phyloP scores from a whole-genome alignment of 1,140 invertebrate genomes.

The Lanistes nyassanus region DNA sequence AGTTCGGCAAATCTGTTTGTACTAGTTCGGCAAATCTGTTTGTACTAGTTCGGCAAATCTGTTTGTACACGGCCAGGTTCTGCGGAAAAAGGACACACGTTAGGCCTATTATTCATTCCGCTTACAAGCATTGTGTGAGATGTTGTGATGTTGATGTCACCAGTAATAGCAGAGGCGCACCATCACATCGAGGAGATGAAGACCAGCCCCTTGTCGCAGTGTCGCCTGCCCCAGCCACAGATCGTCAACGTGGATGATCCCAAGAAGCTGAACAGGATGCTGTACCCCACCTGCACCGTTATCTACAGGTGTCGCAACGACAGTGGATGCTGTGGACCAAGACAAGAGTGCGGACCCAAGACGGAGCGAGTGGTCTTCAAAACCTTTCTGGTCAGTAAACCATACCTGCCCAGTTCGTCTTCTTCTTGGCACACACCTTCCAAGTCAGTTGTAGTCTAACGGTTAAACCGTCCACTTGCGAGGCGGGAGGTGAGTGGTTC shows the following conservation, averaged over 20 bases:
- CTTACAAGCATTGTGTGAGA: no score
- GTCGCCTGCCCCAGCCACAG: constrained; percentile 34
- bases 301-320: constrained; percentile 38
- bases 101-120: no score
- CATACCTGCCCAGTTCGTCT: constrained; percentile 60
- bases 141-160: not conserved
- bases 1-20: no score
- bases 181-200: constrained; percentile 33
- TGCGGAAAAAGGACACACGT: no score
- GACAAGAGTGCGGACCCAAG: constrained; percentile 32
- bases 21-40: no score
- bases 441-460: no score
- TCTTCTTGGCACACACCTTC: no score
- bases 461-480: no score
- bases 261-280: constrained; percentile 19
- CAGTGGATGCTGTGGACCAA: constrained; percentile 33
- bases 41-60: no score
- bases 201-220: constrained; percentile 17
- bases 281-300: constrained; percentile 35
- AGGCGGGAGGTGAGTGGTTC: no score
- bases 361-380: constrained; percentile 27
- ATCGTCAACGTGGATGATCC: constrained; percentile 32
- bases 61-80: no score
- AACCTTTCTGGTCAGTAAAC: constrained; percentile 33
- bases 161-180: constrained; percentile 30